Conservation (phyloP, 2,797 vertebrate species). For the Leptoclinus maculatus region DNA sequence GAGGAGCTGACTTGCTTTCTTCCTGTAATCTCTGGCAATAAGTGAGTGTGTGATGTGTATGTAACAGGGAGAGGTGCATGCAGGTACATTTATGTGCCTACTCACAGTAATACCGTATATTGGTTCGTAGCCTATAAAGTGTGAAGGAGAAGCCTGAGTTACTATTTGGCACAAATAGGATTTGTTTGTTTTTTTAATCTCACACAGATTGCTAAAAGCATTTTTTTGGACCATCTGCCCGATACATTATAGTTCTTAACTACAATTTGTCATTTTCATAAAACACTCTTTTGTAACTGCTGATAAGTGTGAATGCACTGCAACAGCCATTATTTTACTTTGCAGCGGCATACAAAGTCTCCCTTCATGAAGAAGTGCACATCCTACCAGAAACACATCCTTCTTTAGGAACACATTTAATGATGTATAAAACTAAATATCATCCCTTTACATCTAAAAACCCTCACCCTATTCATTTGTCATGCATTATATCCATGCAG, state of each 20-base stretch:
- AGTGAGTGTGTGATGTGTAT: slow-evolving; percentile 34
- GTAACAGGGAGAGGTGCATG: slow-evolving; percentile 54
- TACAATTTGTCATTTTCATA: slow-evolving; percentile 55
- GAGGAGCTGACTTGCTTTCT: slow-evolving; percentile 46
- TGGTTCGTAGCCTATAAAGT: slow-evolving; percentile 65
- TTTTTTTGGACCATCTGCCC: slow-evolving; percentile 49
- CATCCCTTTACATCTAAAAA: slow-evolving; percentile 62
- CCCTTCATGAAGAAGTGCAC: slow-evolving; percentile 26
- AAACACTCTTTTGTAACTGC: slow-evolving; percentile 64
- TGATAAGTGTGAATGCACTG: slow-evolving; percentile 61
- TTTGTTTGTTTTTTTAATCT: slow-evolving; percentile 17
- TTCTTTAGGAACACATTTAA: slow-evolving; percentile 50
- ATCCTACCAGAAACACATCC: slow-evolving; percentile 39
- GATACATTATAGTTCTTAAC: slow-evolving; percentile 35
- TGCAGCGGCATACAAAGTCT: slow-evolving; percentile 79
- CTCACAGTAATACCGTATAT: slow-evolving; percentile 66
- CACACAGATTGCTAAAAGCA: slow-evolving; percentile 58
- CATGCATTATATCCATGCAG: slow-evolving; percentile 80
- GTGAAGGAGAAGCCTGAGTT: slow-evolving; percentile 63
- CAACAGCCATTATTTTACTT: slow-evolving; percentile 62
- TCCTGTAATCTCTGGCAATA: slow-evolving; percentile 31
- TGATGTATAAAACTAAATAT: slow-evolving; percentile 51
- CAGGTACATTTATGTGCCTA: slow-evolving; percentile 55
- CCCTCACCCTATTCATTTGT: slow-evolving; percentile 44
- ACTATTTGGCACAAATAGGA: slow-evolving; percentile 53